phyloP scores from a whole-genome alignment of 2,113 vertebrate genomes.

The Cercopithecus mona region DNA sequence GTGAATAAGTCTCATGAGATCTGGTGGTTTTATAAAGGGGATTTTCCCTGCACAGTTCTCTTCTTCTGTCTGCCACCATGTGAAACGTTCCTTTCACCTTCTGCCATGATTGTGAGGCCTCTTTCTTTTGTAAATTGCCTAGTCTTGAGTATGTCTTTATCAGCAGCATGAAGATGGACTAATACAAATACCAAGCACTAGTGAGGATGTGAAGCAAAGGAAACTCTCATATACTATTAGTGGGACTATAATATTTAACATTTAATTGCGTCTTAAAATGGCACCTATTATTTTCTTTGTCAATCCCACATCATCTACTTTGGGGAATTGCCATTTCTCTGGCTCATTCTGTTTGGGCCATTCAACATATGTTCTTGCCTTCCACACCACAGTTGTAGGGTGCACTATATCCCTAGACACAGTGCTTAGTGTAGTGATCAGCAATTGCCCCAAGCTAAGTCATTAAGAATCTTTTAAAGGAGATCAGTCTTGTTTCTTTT shows the following conservation, averaged over 20 bases:
- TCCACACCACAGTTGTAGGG: not conserved
- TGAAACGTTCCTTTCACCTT: no score
- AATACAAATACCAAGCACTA: not conserved
- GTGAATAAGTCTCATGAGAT: no score
- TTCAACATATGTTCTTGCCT: not conserved
- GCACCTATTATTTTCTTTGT: not conserved
- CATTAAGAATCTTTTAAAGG: not conserved
- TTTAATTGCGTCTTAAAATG: not conserved
- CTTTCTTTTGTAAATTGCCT: no score
- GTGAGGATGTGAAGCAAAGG: not conserved
- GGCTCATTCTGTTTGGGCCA: not conserved
- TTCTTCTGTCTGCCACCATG: no score
- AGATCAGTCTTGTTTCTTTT: not conserved
- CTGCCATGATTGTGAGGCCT: no score
- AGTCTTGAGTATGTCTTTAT: no score
- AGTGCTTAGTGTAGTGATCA: not conserved
- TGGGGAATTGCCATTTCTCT: not conserved
- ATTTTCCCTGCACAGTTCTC: no score
- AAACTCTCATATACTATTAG: not conserved
- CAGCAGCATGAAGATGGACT: no score
- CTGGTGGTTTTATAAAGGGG: no score
- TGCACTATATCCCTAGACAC: not conserved
- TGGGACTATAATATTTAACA: not conserved
- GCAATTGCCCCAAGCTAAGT: not conserved
- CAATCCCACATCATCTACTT: not conserved